A percentile compares a stretch with the other conserved stretches of the same genome.
Evolutionary conservation across 2,888 invertebrate species (phyloP).

Genomic region (Drosophila eohydei): DNA sequence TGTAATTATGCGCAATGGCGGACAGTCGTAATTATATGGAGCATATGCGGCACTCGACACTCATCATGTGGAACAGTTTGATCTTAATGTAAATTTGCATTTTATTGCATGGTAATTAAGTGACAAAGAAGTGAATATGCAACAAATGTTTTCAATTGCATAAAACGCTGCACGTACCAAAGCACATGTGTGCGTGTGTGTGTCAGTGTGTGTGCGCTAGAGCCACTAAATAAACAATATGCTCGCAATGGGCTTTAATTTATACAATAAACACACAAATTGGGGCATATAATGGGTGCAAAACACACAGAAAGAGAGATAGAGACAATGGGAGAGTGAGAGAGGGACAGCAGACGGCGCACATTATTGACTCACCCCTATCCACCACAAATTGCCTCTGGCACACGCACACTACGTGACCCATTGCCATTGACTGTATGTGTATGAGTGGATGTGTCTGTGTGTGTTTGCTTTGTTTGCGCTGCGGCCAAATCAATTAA

Average conservation of each 20-base stretch:
- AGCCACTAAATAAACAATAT: conserved; percentile 60
- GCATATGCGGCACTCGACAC: conserved; percentile 10
- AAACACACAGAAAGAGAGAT: conserved; percentile 4
- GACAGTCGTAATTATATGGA: conserved; percentile 10
- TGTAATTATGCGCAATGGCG: not conserved
- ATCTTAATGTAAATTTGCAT: conserved; percentile 47
- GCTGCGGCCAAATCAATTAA: conserved; percentile 76
- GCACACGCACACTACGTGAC: conserved; percentile 36
- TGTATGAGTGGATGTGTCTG: not conserved
- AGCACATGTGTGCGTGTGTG: not conserved
- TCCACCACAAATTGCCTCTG: conserved; percentile 10
- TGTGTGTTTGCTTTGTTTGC: conserved; percentile 56
- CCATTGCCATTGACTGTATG: conserved; percentile 28
- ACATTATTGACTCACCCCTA: conserved; percentile 38
- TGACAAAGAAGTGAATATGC: conserved; percentile 59
- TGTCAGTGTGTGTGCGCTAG: conserved; percentile 27
- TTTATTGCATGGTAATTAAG: conserved; percentile 53
- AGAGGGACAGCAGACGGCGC: conserved; percentile 22
- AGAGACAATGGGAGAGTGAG: not conserved
- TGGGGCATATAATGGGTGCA: conserved; percentile 31
- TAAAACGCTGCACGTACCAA: conserved; percentile 40
- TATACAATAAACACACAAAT: conserved; percentile 64
- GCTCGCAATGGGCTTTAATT: conserved; percentile 65
- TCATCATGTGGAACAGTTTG: conserved; percentile 10
- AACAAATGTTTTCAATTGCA: conserved; percentile 56